Percentiles rank a stretch among this genome's conserved stretches.
Conservation (phyloP, 92 coral and sea anemone genomes). For the Hydrozoanthus gracilis region DNA sequence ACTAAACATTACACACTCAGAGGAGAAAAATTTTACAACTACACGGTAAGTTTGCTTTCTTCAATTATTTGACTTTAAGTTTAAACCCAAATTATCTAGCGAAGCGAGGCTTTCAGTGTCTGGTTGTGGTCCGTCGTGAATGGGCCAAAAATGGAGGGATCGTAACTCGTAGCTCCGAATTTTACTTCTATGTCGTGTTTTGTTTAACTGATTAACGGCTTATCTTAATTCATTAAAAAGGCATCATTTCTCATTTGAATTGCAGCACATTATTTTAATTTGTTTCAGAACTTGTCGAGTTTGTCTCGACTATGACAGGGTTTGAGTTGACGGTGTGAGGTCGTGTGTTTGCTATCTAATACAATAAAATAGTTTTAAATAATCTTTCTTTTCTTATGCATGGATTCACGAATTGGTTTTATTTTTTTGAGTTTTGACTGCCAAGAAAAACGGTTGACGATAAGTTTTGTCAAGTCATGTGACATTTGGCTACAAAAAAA, state of each 20-base stretch:
- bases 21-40: not conserved
- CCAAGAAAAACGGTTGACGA: too few species aligned
- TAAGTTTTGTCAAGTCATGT: too few species aligned
- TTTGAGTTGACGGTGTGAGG: slow-evolving; percentile 18
- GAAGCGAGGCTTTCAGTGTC: too few species aligned
- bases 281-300: slow-evolving; percentile 15
- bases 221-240: not conserved
- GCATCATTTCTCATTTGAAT: not conserved
- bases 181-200: not conserved
- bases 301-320: slow-evolving; percentile 6
- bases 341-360: not conserved
- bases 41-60: slow-evolving; percentile 17
- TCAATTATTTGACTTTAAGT: not conserved
- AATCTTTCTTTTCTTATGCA: too few species aligned
- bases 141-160: not conserved
- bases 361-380: too few species aligned
- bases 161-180: not conserved
- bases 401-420: too few species aligned
- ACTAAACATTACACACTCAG: not conserved
- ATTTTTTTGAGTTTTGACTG: too few species aligned
- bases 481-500: too few species aligned
- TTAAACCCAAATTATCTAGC: not conserved
- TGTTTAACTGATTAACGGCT: not conserved
- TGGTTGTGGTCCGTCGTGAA: not conserved
- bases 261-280: not conserved